Evolutionary conservation across 2,888 invertebrate genomes (phyloP), one percentile per base, ranked within the genome.

Genomic region (Harpagoxenus sublaevis): DNA sequence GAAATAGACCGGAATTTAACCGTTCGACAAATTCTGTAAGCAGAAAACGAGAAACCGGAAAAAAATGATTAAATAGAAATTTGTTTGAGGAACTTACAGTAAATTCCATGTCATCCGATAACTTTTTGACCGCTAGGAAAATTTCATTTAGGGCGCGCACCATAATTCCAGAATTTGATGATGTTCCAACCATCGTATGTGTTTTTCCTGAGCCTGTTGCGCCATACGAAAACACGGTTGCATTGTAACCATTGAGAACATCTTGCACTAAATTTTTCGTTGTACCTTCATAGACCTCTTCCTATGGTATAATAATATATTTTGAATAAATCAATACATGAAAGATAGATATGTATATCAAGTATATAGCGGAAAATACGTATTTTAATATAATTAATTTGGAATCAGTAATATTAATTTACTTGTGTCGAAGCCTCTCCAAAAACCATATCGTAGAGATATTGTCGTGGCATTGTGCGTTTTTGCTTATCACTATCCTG

Each of bases 191-290:
- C 98, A 99, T 98, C 10, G 98, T 99, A 95, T 98, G 97, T 0
- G 99, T 99, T 95, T 99, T 99, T 48, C 99, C 99, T 4, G 98
- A 97, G 1, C 98, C 98, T 55, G 98, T 99, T 5, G 98, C 98
- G 6, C 98, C 98, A 94, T 99, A 99, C 0, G 99, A 99, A 95
- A 99, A 99, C 42, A 99, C 99, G 0, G 99, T 99, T 0, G 98
- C 99, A 92, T 99, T 99, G 94, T 98, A 98, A 0, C 99, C 99
- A 84, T 88, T 96, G 45, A 99, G 96, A 0, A 99, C 98, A 92
- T 98, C 98, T 63, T 97, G 97, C 2, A 99, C 98, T 28, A 99
- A 96, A 28, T 97, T 97, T 75, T 97, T 97, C 39, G 99, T 98
- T 0, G 99, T 98, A 6, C 97, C 96, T 85, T 97, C 97, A 95